phyloP scores from a whole-genome alignment of 1,140 invertebrate species.

The Halesus radiatus region DNA sequence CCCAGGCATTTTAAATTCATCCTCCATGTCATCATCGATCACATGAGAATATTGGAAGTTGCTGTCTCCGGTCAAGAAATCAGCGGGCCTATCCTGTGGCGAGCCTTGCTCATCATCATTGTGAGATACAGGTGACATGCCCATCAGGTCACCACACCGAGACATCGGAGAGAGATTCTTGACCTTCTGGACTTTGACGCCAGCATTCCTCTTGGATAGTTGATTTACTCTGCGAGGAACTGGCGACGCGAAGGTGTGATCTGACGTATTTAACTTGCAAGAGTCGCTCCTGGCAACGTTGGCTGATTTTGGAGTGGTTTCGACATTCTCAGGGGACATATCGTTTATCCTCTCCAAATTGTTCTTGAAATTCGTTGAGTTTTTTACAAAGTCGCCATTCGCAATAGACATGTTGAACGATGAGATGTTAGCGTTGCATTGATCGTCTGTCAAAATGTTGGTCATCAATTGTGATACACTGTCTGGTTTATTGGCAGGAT shows the following conservation, averaged over 20 bases:
- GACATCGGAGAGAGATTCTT: slow-evolving; percentile 56
- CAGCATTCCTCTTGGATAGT: slow-evolving; percentile 3
- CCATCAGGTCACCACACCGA: slow-evolving; percentile 53
- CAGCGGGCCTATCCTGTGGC: neutral
- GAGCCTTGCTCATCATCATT: neutral
- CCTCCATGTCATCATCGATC: slow-evolving; percentile 42
- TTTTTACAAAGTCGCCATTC: slow-evolving; percentile 19
- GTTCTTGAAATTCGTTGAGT: slow-evolving; percentile 13
- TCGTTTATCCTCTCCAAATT: slow-evolving; percentile 38
- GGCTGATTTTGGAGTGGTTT: slow-evolving; percentile 23
- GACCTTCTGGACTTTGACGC: slow-evolving; percentile 22
- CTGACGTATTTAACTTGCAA: neutral
- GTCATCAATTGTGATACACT: neutral
- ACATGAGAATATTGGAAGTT: slow-evolving; percentile 15
- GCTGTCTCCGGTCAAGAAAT: slow-evolving; percentile 28
- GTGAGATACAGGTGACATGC: slow-evolving; percentile 46
- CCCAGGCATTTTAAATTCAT: slow-evolving; percentile 51
- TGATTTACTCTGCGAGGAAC: slow-evolving; percentile 35
- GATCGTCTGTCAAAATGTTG: neutral
- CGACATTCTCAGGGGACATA: neutral
- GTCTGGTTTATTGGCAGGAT: neutral
- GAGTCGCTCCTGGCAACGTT: slow-evolving; percentile 5
- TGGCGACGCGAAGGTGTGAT: slow-evolving; percentile 29
- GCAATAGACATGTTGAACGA: slow-evolving; percentile 11
- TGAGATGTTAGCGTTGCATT: slow-evolving; percentile 21